Base-by-base conservation (phyloP, 2,888 invertebrate genomes). In the Germaria angustata region DNA sequence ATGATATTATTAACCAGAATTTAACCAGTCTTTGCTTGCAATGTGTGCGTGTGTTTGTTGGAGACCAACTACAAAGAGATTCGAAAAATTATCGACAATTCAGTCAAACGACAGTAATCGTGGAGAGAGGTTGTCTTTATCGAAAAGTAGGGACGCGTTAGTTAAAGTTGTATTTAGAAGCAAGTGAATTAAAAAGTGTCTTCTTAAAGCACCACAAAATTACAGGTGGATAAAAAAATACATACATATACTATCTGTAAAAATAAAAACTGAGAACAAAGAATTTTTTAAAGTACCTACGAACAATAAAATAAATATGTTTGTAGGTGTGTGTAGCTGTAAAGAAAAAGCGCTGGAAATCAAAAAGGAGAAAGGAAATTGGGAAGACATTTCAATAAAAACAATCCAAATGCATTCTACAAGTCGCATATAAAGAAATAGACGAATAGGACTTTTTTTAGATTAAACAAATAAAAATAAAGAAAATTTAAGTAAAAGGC, bases 41-140 rank as follows among this genome's bases (percentile, higher is more conserved):
- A 24, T 59, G 57, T 57, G 41, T 6, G 32, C 3, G 20, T 36
- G 66, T 53, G 7, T 36, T 11, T 61, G 39, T 72, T 41, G 17
- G 34, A 39, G 32, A 57, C 55, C 2, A 39, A 72, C 17, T 34
- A 63, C 41, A 51, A 39, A 49, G 55, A 2, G 55, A 72, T 11
- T 72, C 15, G 15, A 51, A 41, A 49, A 51, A 17, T 5, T 6
- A 28, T 22, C 59, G 66, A 2, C n/a, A 55, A 68, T 55, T 82
- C 65, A 82, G 82, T 82, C 75, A 75, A 82, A 71, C 75, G 75
- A 79, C 57, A 71, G 69, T 66, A 75, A 79, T 61, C 71, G 34
- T 66, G 53, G 39, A 32, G 79, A 76, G 75, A 55, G 79, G 82
- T 82, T 79, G 79, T 72, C 3, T 71, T 57, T 44, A 3, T 20